A percentile compares a stretch with the other conserved stretches of the same genome.
phyloP scores from a whole-genome alignment of 2,888 invertebrate genomes.

The Tiliacea aurago region DNA sequence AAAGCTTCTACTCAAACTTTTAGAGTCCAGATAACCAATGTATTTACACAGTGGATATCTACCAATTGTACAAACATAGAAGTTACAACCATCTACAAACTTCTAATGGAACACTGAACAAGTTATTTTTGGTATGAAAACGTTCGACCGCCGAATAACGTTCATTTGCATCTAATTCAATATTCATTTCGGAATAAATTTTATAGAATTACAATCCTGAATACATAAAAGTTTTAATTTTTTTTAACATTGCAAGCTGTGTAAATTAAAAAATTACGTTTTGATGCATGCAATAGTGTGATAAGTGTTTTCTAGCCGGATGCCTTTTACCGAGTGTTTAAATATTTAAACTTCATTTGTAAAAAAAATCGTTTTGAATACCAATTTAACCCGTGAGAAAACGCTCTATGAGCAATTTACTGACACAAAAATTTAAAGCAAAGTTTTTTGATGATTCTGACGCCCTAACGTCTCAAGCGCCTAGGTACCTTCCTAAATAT shows the following conservation, averaged over 20 bases:
- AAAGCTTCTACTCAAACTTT: background rate
- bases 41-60: constrained; percentile 40
- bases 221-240: background rate
- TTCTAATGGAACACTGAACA: constrained; percentile 41
- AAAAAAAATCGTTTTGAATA: background rate
- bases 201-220: constrained; percentile 19
- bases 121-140: constrained; percentile 47
- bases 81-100: constrained; percentile 35
- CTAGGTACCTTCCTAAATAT: too few relatives aligned
- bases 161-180: constrained; percentile 58
- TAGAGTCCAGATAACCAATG: constrained; percentile 31
- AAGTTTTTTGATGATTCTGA: too few relatives aligned
- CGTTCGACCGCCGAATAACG: constrained; percentile 38
- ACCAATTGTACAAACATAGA: constrained; percentile 54
- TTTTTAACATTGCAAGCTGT: background rate
- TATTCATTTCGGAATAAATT: constrained; percentile 44
- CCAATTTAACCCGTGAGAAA: too few relatives aligned
- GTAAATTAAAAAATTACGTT: constrained; percentile 1
- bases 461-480: too few relatives aligned
- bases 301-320: background rate
- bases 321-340: background rate
- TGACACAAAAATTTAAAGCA: too few relatives aligned
- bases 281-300: background rate
- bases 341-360: background rate
- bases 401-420: too few relatives aligned